Evolutionary conservation across 2,113 vertebrate species (phyloP), one percentile per base, ranked within the genome.

Genomic region (Microcebus griseorufus): DNA sequence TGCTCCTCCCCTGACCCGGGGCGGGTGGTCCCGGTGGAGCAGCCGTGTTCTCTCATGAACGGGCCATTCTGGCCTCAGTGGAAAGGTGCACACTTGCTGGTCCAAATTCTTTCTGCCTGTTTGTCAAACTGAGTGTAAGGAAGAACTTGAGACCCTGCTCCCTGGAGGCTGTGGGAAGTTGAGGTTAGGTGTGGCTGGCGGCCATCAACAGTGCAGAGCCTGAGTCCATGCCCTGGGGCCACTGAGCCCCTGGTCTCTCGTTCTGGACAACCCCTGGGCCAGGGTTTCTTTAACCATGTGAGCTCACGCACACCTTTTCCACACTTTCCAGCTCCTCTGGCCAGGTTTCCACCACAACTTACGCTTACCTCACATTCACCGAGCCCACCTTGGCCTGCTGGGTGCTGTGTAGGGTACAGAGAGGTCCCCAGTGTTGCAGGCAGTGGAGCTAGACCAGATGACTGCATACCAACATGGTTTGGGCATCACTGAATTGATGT

Each of bases 101-200:
- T 81, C 22, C 37, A 29, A 95, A 87, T 73, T 78, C 62, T 94
- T 94, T 91, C 45, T 92, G 34, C 25, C 53, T 81, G 3, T 83
- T 48, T 83, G 83, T 89, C 79, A 83, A 78, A 64, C 48, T 20
- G 55, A 55, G 62, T n/a, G 62, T 84, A 53, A 85, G 34, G 25
- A 81, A 75, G 45, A 72, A 37, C 6, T 51, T 58, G 67, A 80
- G 75, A 45, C 55, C 16, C 55, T 65, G 16, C 42, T 69, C 5
- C 64, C 0, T 7, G 29, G n/a, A 72, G 82, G 34, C 85, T 27
- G 45, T 65, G 78, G 45, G n/a, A 81, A 81, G 25, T 65, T 65
- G 29, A 32, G 12, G 9, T 80, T 29, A 73, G 64, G 37, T 9
- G 11, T 67, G 58, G 12, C 73, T 78, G 53, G 62, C 60, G 27